Evolutionary conservation across 2,888 invertebrate species (phyloP).

Genomic region (Agrilus cyanescens): DNA sequence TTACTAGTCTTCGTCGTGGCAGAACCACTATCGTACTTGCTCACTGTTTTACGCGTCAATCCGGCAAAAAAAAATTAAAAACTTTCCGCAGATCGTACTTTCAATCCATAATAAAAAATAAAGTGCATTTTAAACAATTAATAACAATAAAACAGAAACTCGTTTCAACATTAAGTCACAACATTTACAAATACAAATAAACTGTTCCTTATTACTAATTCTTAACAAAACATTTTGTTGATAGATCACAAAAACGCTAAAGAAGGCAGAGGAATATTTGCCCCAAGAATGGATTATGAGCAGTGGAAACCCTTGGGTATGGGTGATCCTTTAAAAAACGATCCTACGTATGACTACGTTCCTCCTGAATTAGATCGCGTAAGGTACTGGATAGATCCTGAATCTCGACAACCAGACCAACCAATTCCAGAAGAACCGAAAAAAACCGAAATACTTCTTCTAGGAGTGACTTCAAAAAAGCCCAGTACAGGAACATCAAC

Average conservation of each 20-base stretch:
- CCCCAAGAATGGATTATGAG: conserved; percentile 70
- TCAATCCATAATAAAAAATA: too few species aligned
- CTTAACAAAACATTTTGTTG: too few species aligned
- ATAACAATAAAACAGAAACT: not conserved
- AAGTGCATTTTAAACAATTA: not conserved
- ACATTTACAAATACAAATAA: too few species aligned
- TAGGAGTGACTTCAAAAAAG: conserved; percentile 58
- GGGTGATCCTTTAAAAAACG: conserved; percentile 71
- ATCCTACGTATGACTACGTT: conserved; percentile 76
- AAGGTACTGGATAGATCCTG: conserved; percentile 67
- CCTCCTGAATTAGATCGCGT: conserved; percentile 69
- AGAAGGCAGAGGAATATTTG: conserved; percentile 40
- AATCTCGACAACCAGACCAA: conserved; percentile 44
- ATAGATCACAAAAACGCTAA: conserved; percentile 13
- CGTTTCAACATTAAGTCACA: not conserved
- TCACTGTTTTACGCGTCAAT: not conserved
- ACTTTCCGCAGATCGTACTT: too few species aligned
- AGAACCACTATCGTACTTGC: conserved; percentile 1
- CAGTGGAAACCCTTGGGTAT: conserved; percentile 77
- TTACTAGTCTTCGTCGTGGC: conserved; percentile 5
- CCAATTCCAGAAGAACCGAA: conserved; percentile 35
- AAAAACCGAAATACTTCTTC: conserved; percentile 56
- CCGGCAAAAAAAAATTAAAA: not conserved
- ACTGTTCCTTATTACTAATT: too few species aligned
- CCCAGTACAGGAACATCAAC: conserved; percentile 41